Base-by-base conservation (phyloP, 2,113 vertebrate genomes). In the Orthonyx spaldingii region DNA sequence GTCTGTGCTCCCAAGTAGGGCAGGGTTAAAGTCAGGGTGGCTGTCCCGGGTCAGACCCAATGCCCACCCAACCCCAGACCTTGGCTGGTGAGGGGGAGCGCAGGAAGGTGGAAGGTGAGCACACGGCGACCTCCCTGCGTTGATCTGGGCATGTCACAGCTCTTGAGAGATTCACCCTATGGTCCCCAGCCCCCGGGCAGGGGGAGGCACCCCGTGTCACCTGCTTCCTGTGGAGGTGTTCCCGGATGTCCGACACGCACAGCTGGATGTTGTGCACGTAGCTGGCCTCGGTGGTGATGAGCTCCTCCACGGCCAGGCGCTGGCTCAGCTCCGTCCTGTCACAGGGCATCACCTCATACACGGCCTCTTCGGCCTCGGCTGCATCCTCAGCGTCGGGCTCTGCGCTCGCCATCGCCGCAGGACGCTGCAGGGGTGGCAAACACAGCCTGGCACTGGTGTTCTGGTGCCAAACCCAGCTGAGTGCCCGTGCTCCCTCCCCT, bases 221-320 rank as follows among this genome's bases (percentile, higher is more conserved):
- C 97, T 97, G 94, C 49, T 97, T 97, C 26, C 98, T 91, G 92
- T 97, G 97, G 55, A 99, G 98, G 91, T 98, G 98, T 52, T 83
- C 89, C 64, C 98, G 98, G 95, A 99, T 98, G 94, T 98, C 98
- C 0, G 56, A 98, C 4, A 98, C 96, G 11, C 98, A 98, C 32
- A 99, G 87, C 30, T 98, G 98, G 32, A 99, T 95, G 91, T 97
- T 91, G 64, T 97, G 97, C 3, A 99, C 97, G 28, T 98, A 99
- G 95, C 98, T 98, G 95, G 94, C 97, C 97, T 99, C 99, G 0
- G 99, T 99, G 88, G 98, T 92, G 28, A 99, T 91, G 66, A 99
- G 97, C 92, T 99, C 99, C 69, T 98, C 97, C 27, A 98, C 72
- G 1, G 98, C 98, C 96, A 99, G 95, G 74, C 59, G 90, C 97